phyloP scores from a whole-genome alignment of 2,797 vertebrate genomes.

The Channa striata region DNA sequence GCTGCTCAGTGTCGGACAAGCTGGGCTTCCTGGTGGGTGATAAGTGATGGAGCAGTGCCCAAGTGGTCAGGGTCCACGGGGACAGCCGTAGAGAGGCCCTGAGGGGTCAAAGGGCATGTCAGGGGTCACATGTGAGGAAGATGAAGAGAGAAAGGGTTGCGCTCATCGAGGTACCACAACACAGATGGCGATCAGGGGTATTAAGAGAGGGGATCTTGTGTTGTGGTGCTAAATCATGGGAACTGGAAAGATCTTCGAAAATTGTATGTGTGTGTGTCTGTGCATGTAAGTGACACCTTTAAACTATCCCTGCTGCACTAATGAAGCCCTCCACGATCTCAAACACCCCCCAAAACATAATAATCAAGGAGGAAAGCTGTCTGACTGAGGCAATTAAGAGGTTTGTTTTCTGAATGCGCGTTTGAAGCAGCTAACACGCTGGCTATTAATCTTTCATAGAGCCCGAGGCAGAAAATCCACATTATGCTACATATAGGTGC shows the following conservation, averaged over 20 bases:
- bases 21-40: conserved; percentile 75
- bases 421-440: conserved; percentile 54
- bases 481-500: conserved; percentile 46
- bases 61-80: conserved; percentile 63
- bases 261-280: conserved; percentile 15
- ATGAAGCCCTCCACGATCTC: conserved; percentile 46
- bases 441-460: conserved; percentile 68
- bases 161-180: conserved; percentile 64
- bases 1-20: conserved; percentile 56
- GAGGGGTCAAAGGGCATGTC: conserved; percentile 69
- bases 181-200: conserved; percentile 68
- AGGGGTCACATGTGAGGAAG: conserved; percentile 68
- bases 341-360: conserved; percentile 60
- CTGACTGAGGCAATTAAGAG: conserved; percentile 54
- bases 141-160: conserved; percentile 71
- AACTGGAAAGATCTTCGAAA: conserved; percentile 40
- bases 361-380: conserved; percentile 63
- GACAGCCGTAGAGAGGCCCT: conserved; percentile 46
- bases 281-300: conserved; percentile 43
- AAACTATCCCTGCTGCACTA: conserved; percentile 39
- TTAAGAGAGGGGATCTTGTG: conserved; percentile 51
- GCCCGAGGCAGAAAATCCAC: conserved; percentile 55
- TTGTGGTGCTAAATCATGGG: conserved; percentile 36
- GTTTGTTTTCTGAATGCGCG: conserved; percentile 72
- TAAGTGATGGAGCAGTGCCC: conserved; percentile 73